Conservation (phyloP, 2,113 vertebrate species). For the Climacteris rufus region DNA sequence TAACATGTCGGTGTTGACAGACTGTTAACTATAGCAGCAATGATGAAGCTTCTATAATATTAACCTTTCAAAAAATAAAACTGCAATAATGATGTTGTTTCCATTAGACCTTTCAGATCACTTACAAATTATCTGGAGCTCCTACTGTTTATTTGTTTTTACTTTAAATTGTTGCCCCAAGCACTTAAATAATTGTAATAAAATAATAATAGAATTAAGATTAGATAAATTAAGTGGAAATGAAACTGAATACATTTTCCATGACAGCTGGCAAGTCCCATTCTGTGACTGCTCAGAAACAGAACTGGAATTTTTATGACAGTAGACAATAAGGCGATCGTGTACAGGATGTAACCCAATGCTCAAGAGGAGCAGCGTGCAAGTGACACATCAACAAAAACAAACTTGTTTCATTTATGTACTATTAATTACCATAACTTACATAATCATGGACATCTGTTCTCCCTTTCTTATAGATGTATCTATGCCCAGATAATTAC, state of each 20-base stretch:
- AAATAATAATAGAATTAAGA: slow-evolving; percentile 83
- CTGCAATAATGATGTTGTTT: slow-evolving; percentile 78
- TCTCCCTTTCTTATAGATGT: slow-evolving; percentile 55
- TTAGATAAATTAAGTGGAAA: slow-evolving; percentile 86
- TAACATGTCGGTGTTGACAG: neutral
- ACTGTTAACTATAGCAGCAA: slow-evolving; percentile 15
- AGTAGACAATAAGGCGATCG: slow-evolving; percentile 82
- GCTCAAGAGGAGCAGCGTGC: slow-evolving; percentile 78
- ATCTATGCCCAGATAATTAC: slow-evolving; percentile 15
- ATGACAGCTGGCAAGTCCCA: slow-evolving; percentile 84
- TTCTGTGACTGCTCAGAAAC: slow-evolving; percentile 72
- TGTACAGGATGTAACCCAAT: slow-evolving; percentile 79
- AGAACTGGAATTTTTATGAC: slow-evolving; percentile 76
- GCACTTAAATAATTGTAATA: slow-evolving; percentile 82
- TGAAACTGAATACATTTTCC: slow-evolving; percentile 80
- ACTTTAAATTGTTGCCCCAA: slow-evolving; percentile 81
- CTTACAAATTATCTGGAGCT: slow-evolving; percentile 78
- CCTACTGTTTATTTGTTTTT: slow-evolving; percentile 86
- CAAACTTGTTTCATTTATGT: slow-evolving; percentile 78
- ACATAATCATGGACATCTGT: slow-evolving; percentile 83
- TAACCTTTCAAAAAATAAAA: slow-evolving; percentile 77
- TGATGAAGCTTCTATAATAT: slow-evolving; percentile 63
- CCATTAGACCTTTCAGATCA: slow-evolving; percentile 77
- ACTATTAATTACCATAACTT: slow-evolving; percentile 80
- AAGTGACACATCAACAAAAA: slow-evolving; percentile 90